Evolutionary conservation across 2,113 vertebrate genomes (phyloP).

Genomic region (Geococcyx californianus): DNA sequence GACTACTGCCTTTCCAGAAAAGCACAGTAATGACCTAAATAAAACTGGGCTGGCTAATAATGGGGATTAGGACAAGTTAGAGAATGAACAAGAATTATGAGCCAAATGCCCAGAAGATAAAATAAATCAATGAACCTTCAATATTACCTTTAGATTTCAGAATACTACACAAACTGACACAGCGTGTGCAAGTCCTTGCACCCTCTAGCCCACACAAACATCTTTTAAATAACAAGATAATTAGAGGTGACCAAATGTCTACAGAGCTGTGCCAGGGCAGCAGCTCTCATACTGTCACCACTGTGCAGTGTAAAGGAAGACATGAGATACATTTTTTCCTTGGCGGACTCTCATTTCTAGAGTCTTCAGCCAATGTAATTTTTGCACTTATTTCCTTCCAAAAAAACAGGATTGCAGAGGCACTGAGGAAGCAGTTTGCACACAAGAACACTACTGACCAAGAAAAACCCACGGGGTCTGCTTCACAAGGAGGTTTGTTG

Average conservation of each 20-base stretch:
- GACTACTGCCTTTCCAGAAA: not conserved
- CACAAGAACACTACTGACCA: rapidly evolving
- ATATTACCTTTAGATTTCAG: not conserved
- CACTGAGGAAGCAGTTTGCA: not conserved
- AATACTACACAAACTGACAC: not conserved
- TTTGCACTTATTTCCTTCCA: not conserved
- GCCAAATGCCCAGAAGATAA: not conserved
- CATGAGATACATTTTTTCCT: not conserved
- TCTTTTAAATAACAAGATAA: not conserved
- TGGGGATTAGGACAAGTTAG: not conserved
- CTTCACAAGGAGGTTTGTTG: not conserved
- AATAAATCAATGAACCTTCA: not conserved
- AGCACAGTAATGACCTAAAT: not conserved
- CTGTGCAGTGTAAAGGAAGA: not conserved
- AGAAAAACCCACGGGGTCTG: not conserved
- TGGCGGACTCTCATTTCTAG: not conserved
- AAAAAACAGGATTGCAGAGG: not conserved
- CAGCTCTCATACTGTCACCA: not conserved
- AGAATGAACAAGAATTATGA: not conserved
- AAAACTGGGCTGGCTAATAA: not conserved
- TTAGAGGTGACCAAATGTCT: not conserved
- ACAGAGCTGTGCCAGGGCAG: not conserved
- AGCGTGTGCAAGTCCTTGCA: not conserved
- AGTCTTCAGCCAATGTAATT: not conserved
- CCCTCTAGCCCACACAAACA: rapidly evolving